Evolutionary conservation across 1,140 invertebrate species (phyloP).

Genomic region (Bombus balteatus): DNA sequence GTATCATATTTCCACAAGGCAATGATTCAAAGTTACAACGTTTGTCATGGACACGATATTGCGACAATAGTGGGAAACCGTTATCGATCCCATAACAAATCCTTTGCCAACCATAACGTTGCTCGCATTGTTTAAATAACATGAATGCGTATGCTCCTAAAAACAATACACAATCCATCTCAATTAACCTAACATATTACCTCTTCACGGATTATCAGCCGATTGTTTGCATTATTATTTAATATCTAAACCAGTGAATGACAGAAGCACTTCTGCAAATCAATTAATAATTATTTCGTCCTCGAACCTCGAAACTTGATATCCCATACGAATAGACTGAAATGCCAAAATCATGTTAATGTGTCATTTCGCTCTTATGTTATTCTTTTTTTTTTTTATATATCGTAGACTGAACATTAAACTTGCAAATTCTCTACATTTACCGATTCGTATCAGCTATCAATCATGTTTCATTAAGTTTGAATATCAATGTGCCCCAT

Average conservation of each 20-base stretch:
- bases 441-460: too few species aligned
- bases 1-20: too few species aligned
- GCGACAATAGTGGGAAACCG: too few species aligned
- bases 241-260: background rate
- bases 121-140: background rate
- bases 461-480: too few species aligned
- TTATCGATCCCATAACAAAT: background rate
- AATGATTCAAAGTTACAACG: too few species aligned
- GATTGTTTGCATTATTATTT: background rate
- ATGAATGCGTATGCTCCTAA: background rate
- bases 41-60: too few species aligned
- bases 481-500: too few species aligned
- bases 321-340: background rate
- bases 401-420: background rate
- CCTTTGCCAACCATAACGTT: background rate
- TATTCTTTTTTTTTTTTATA: background rate
- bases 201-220: background rate
- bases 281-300: background rate
- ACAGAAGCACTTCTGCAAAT: background rate
- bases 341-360: background rate
- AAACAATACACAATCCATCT: background rate
- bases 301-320: background rate
- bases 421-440: too few species aligned
- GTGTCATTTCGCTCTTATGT: background rate
- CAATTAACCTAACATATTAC: constrained; percentile 16